Evolutionary conservation across 2,113 vertebrate species (phyloP).

Genomic region (Nipponia nippon): DNA sequence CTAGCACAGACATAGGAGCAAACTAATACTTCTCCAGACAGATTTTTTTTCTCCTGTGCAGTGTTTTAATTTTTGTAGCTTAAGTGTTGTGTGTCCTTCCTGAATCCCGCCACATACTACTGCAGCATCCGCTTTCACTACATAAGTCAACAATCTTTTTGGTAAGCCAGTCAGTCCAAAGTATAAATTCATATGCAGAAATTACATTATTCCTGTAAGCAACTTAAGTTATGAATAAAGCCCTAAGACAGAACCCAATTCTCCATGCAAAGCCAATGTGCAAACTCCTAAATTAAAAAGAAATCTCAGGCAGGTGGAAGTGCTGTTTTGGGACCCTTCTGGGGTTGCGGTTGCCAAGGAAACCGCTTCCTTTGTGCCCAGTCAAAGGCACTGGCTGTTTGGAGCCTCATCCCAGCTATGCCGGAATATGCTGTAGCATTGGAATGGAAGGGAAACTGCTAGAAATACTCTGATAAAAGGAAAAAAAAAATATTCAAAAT

Average conservation of each 20-base stretch:
- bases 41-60: background rate
- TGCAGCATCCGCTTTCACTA: background rate
- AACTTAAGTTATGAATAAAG: conserved; percentile 14
- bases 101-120: background rate
- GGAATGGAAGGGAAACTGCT: conserved; percentile 2
- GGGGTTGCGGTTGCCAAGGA: conserved; percentile 56
- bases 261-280: background rate
- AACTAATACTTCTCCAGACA: background rate
- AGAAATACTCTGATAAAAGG: background rate
- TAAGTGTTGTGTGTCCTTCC: background rate
- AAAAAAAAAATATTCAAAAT: background rate
- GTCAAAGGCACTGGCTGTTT: conserved; percentile 49
- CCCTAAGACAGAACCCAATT: conserved; percentile 18
- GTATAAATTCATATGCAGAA: conserved; percentile 7
- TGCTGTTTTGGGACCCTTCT: conserved; percentile 26
- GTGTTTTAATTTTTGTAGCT: background rate
- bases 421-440: background rate
- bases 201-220: conserved; percentile 3
- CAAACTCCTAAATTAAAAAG: conserved; percentile 56
- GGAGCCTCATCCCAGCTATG: conserved; percentile 44
- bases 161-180: background rate
- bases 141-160: background rate
- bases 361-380: conserved; percentile 62
- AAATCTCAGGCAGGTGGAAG: conserved; percentile 46
- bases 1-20: background rate